Conservation (phyloP, 2,797 vertebrate genomes). For the Microctenopoma lineatum region DNA sequence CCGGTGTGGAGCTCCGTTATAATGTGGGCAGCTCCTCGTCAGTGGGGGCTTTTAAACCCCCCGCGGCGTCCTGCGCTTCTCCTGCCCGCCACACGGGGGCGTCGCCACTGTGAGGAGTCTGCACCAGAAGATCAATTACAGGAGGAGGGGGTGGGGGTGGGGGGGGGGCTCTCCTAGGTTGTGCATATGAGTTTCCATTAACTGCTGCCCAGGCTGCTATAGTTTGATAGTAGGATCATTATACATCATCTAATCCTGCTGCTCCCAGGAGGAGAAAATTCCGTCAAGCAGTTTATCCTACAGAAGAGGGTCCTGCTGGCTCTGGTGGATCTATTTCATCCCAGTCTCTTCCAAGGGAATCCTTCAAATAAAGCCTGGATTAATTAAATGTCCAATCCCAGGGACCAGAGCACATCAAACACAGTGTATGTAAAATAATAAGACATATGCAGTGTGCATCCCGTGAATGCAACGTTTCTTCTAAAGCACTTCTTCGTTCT, state of each 20-base stretch:
- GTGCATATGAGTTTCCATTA: slow-evolving; percentile 48
- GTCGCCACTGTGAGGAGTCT: slow-evolving; percentile 27
- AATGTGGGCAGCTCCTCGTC: slow-evolving; percentile 65
- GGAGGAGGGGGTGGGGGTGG: slow-evolving; percentile 13
- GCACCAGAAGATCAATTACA: slow-evolving; percentile 44
- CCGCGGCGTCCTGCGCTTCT: slow-evolving; percentile 51
- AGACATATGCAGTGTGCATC: slow-evolving; percentile 18
- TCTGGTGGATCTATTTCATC: slow-evolving; percentile 17
- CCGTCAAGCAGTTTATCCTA: slow-evolving; percentile 45
- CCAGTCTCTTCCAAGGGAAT: slow-evolving; percentile 4
- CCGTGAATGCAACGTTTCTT: slow-evolving; percentile 7
- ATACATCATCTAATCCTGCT: slow-evolving; percentile 38
- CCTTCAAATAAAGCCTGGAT: slow-evolving; percentile 28
- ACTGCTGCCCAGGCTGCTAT: slow-evolving; percentile 35
- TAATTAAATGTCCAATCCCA: slow-evolving; percentile 19
- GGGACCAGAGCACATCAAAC: slow-evolving; percentile 11
- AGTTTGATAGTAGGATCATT: slow-evolving; percentile 49
- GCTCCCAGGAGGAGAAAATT: slow-evolving; percentile 31
- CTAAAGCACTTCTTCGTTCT: slow-evolving; percentile 10
- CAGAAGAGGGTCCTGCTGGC: slow-evolving; percentile 24
- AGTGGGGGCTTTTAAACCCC: slow-evolving; percentile 80
- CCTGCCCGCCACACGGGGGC: slow-evolving; percentile 71
- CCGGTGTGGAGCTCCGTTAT: slow-evolving; percentile 49
- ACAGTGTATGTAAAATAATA: slow-evolving; percentile 4
- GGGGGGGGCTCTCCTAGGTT: slow-evolving; percentile 27